Conservation (phyloP, 1,140 invertebrate species). For the Ruditapes philippinarum region DNA sequence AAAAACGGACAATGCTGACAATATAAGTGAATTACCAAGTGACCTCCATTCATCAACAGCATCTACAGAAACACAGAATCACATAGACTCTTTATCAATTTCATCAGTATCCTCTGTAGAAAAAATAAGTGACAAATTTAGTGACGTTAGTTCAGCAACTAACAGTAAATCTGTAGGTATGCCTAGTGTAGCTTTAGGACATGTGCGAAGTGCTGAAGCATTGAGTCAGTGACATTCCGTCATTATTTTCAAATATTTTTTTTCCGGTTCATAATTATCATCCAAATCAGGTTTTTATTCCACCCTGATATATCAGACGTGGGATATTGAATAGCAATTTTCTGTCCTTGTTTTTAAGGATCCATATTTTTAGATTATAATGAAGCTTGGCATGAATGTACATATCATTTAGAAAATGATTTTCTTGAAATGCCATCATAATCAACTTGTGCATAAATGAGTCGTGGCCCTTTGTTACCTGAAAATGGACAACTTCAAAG, state of each 20-base stretch:
- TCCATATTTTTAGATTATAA: too few relatives aligned
- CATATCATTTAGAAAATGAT: too few relatives aligned
- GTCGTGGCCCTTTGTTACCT: too few relatives aligned
- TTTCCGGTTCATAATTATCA: too few relatives aligned
- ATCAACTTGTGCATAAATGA: too few relatives aligned
- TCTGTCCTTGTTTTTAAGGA: too few relatives aligned
- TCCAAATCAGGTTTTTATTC: too few relatives aligned
- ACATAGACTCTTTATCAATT: slow-evolving; percentile 61
- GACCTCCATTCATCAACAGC: slow-evolving; percentile 45
- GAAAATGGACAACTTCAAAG: too few relatives aligned
- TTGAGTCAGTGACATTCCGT: slow-evolving; percentile 63
- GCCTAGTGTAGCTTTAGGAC: slow-evolving; percentile 27
- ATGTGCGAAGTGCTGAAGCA: slow-evolving; percentile 48
- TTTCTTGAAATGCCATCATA: too few relatives aligned
- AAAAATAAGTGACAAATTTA: slow-evolving; percentile 18
- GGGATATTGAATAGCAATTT: too few relatives aligned
- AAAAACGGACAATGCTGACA: slow-evolving; percentile 44
- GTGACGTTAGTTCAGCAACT: background rate
- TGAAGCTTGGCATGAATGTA: too few relatives aligned
- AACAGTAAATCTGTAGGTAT: slow-evolving; percentile 1
- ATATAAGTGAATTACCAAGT: slow-evolving; percentile 24
- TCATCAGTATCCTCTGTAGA: slow-evolving; percentile 17
- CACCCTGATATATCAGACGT: too few relatives aligned
- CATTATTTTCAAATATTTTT: background rate
- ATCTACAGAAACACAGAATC: slow-evolving; percentile 53